Evolutionary conservation across 2,797 vertebrate genomes (phyloP).

Genomic region (Pseudocheirus occidentalis): DNA sequence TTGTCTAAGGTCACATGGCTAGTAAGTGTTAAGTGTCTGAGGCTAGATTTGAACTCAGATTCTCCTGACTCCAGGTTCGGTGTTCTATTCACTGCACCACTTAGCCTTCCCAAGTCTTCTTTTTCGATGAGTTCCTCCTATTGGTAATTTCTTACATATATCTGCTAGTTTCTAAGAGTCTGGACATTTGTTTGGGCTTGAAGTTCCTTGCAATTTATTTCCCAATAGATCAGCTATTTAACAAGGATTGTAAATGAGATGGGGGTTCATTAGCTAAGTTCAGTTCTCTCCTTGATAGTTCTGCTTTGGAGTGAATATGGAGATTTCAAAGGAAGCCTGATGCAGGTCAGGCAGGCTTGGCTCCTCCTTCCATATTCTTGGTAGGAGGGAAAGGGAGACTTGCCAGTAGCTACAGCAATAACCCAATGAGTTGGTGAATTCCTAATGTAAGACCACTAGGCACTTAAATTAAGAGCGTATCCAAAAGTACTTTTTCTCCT

Average conservation of each 20-base stretch:
- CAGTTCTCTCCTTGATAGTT: not conserved
- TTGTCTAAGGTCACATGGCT: too few species aligned
- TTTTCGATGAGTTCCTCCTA: not conserved
- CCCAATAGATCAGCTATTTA: constrained; percentile 13
- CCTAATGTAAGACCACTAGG: not conserved
- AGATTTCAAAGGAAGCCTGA: not conserved
- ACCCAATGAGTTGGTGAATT: not conserved
- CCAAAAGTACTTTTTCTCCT: not conserved
- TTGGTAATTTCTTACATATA: not conserved
- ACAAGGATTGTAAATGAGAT: not conserved
- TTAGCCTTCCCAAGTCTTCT: not conserved
- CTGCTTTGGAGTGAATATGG: not conserved
- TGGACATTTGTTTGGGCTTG: not conserved
- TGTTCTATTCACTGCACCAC: too few species aligned
- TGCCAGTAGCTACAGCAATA: not conserved
- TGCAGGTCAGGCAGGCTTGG: not conserved
- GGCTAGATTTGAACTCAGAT: too few species aligned
- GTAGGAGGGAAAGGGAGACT: not conserved
- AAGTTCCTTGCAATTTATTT: constrained; percentile 32
- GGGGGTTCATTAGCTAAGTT: not conserved
- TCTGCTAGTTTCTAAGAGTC: not conserved
- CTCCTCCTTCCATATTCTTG: not conserved
- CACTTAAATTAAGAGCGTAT: not conserved
- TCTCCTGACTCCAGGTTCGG: too few species aligned
- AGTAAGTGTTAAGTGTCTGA: too few species aligned